Percentiles rank a stretch among this genome's conserved stretches.
phyloP scores from a whole-genome alignment of 2,888 invertebrate species.

The Leptopilina drosophilae region DNA sequence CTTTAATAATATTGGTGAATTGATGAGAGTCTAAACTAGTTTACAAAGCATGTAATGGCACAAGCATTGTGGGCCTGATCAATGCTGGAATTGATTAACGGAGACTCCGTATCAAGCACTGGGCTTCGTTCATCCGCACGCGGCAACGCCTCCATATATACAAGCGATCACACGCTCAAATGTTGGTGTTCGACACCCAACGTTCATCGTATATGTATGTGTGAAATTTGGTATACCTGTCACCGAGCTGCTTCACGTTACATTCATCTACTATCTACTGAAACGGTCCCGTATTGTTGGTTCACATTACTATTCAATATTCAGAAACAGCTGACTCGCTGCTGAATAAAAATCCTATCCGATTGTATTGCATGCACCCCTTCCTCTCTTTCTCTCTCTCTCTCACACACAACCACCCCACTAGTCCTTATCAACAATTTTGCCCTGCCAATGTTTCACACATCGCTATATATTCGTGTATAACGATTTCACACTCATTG shows the following conservation, averaged over 20 bases:
- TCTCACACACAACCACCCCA: too few relatives aligned
- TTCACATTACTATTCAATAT: constrained; percentile 61
- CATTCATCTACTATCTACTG: constrained; percentile 56
- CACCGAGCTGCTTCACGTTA: constrained; percentile 59
- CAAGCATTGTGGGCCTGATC: constrained; percentile 64
- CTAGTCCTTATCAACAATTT: constrained; percentile 30
- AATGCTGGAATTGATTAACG: constrained; percentile 69
- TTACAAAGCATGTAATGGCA: constrained; percentile 56
- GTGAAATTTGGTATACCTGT: constrained; percentile 56
- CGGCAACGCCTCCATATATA: constrained; percentile 24
- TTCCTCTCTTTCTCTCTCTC: too few relatives aligned
- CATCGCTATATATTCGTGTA: background rate
- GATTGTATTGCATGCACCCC: background rate
- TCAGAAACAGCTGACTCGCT: constrained; percentile 55
- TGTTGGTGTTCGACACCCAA: constrained; percentile 16
- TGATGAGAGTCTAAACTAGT: background rate
- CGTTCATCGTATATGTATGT: constrained; percentile 16
- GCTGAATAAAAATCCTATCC: constrained; percentile 38
- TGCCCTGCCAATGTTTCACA: constrained; percentile 7
- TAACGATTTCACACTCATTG: constrained; percentile 1
- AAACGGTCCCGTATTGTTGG: constrained; percentile 62
- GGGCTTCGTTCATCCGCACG: constrained; percentile 49
- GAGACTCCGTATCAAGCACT: constrained; percentile 52
- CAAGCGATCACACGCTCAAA: background rate
- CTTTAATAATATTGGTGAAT: constrained; percentile 2